These are phyloP conservation scores for Melanerpes formicivorus DNA, from an alignment of 2,113 vertebrate genomes.

Conservation along the genomic window DNA sequence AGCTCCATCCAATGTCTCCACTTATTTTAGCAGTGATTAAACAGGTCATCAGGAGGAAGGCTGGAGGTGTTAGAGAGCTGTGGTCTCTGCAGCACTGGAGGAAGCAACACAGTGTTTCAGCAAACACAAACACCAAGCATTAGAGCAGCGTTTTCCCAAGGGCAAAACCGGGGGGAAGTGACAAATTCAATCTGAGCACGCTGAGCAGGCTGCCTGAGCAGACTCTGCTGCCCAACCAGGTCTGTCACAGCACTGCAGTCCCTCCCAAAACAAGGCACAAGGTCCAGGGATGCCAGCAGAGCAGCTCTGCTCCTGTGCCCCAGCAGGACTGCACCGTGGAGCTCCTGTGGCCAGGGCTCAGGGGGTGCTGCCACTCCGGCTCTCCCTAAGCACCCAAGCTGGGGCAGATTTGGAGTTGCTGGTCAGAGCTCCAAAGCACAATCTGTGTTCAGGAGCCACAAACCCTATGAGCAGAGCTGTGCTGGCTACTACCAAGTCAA, in stretches of 20 bases:
- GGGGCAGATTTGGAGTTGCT: not conserved
- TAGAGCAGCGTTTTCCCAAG: not conserved
- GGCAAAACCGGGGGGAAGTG: not conserved
- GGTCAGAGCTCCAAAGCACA: accelerated
- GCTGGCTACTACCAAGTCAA: accelerated
- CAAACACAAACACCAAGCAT: not conserved
- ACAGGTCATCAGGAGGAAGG: not conserved
- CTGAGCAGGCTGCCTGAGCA: not conserved
- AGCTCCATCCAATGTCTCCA: not conserved
- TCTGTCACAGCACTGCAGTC: accelerated
- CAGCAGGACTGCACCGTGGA: accelerated
- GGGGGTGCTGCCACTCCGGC: not conserved
- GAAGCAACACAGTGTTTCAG: accelerated
- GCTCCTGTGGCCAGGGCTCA: not conserved
- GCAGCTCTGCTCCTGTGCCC: accelerated
- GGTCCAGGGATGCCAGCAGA: not conserved
- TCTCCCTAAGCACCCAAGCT: not conserved
- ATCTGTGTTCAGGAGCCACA: not conserved
- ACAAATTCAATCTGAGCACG: not conserved
- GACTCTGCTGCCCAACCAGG: not conserved
- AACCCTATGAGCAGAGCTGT: accelerated
- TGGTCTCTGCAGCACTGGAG: accelerated
- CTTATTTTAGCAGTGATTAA: not conserved
- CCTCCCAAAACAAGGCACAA: accelerated
- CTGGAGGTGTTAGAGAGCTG: not conserved